phyloP scores from a whole-genome alignment of 2,888 invertebrate genomes.

The Melinopterus prodromus region DNA sequence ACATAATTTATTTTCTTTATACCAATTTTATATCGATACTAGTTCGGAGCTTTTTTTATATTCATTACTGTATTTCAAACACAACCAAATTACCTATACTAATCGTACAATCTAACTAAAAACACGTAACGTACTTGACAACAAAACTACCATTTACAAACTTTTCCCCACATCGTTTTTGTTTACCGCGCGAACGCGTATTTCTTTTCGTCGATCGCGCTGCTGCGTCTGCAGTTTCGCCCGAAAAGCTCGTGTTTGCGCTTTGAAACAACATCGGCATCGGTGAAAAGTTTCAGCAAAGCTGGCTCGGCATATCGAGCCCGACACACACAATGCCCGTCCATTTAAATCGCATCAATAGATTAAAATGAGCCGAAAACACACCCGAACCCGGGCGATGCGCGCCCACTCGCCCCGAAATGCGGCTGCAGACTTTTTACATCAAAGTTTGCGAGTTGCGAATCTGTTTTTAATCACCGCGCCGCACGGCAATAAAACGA shows the following conservation, averaged over 20 bases:
- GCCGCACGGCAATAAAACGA: not conserved
- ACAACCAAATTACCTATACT: too few relatives aligned
- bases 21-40: too few relatives aligned
- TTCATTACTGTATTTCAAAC: too few relatives aligned
- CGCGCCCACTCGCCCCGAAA: not conserved
- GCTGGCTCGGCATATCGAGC: not conserved
- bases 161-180: not conserved
- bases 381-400: not conserved
- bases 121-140: too few relatives aligned
- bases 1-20: too few relatives aligned
- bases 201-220: not conserved
- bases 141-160: not conserved
- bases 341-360: slow-evolving; percentile 4
- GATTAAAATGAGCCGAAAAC: not conserved
- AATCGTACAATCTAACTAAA: too few relatives aligned
- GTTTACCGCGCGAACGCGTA: not conserved
- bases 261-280: not conserved
- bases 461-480: not conserved
- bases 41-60: too few relatives aligned
- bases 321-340: not conserved
- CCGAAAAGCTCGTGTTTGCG: not conserved
- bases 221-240: not conserved
- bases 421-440: not conserved
- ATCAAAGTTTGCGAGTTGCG: not conserved
- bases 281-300: not conserved